phyloP scores from a whole-genome alignment of 2,888 invertebrate species.

The Oscheius sp. region DNA sequence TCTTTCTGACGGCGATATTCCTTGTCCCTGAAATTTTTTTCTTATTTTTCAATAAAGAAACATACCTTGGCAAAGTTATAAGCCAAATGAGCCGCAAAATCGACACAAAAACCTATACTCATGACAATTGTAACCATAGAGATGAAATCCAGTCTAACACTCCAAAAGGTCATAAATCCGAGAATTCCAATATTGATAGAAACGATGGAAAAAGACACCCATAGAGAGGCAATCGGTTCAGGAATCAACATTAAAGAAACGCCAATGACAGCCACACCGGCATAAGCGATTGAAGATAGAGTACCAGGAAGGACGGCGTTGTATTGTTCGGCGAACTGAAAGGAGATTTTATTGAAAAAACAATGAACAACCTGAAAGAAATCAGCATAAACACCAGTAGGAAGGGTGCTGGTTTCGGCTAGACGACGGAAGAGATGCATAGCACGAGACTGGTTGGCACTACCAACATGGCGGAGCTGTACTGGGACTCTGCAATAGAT shows the following conservation, averaged over 20 bases:
- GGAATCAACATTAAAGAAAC: slow-evolving; percentile 93
- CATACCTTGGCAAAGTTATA: slow-evolving; percentile 74
- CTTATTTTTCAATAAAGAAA: too few relatives aligned
- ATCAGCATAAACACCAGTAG: slow-evolving; percentile 69
- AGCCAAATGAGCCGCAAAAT: slow-evolving; percentile 93
- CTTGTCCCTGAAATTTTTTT: slow-evolving; percentile 47
- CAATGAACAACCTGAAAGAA: slow-evolving; percentile 62
- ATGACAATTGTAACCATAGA: slow-evolving; percentile 96
- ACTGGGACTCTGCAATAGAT: slow-evolving; percentile 64
- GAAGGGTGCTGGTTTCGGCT: slow-evolving; percentile 62
- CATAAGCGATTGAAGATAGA: slow-evolving; percentile 81
- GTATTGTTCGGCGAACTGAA: slow-evolving; percentile 70
- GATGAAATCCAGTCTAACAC: slow-evolving; percentile 82
- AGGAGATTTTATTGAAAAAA: not conserved
- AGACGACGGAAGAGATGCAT: slow-evolving; percentile 67
- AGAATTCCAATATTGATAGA: slow-evolving; percentile 92
- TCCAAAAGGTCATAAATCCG: slow-evolving; percentile 94
- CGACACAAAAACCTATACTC: slow-evolving; percentile 93
- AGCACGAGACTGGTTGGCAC: slow-evolving; percentile 63
- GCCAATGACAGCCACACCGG: slow-evolving; percentile 82
- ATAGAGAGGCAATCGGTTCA: slow-evolving; percentile 86
- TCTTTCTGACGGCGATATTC: slow-evolving; percentile 75
- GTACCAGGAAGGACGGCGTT: slow-evolving; percentile 69
- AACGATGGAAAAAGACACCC: slow-evolving; percentile 88
- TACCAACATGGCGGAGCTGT: slow-evolving; percentile 60